phyloP scores from a whole-genome alignment of 2,797 vertebrate species.

The Sciurus carolinensis region DNA sequence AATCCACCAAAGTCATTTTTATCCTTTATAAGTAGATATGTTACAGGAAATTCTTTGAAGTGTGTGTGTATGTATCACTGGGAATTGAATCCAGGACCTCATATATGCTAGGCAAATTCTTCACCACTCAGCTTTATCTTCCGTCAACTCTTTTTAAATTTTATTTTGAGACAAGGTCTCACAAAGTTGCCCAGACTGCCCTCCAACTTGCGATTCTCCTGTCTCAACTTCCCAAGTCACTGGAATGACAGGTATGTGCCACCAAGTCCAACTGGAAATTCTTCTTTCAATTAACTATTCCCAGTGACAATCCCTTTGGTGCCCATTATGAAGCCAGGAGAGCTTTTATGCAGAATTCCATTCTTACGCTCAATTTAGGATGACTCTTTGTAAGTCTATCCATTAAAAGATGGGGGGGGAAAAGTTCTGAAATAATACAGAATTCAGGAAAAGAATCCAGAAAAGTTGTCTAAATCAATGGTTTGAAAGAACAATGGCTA shows the following conservation, averaged over 20 bases:
- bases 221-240: not conserved
- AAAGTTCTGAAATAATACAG: not conserved
- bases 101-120: too few relatives aligned
- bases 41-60: constrained; percentile 10
- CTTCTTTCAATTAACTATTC: constrained; percentile 39
- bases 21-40: not conserved
- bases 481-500: not conserved
- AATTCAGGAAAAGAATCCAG: not conserved
- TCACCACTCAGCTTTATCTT: not conserved
- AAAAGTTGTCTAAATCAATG: constrained; percentile 16
- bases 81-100: not conserved
- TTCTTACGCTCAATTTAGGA: constrained; percentile 43
- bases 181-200: not conserved
- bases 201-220: not conserved
- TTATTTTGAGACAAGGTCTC: not conserved
- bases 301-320: not conserved
- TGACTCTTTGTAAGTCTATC: not conserved
- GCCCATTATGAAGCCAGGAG: constrained; percentile 7
- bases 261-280: not conserved
- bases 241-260: not conserved
- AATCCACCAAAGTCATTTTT: constrained; percentile 1
- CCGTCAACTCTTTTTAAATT: not conserved
- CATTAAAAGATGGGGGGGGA: constrained; percentile 24
- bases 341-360: not conserved
- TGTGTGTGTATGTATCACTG: not conserved